phyloP scores from a whole-genome alignment of 2,888 invertebrate genomes.

The Trypoxylon attenuatum region DNA sequence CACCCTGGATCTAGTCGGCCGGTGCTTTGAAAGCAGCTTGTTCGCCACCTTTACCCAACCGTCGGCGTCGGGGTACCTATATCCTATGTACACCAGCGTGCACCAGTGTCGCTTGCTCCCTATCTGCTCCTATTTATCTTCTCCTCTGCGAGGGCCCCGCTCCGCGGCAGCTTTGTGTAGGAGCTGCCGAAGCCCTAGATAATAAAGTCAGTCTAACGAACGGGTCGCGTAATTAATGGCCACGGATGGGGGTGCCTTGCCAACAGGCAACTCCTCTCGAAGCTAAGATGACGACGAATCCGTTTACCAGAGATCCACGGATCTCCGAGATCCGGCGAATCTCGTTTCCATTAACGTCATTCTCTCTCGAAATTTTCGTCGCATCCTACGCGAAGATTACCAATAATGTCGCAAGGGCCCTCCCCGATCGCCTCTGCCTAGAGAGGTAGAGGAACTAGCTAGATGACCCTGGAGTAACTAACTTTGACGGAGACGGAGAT shows the following conservation, averaged over 20 bases:
- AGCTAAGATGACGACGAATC: slow-evolving; percentile 5
- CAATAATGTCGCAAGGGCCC: too few species aligned
- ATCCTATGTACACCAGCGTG: background rate
- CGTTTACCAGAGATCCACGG: slow-evolving; percentile 4
- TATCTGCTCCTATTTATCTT: background rate
- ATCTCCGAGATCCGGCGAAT: slow-evolving; percentile 8
- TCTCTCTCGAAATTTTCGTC: too few species aligned
- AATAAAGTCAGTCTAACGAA: background rate
- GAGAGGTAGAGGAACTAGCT: too few species aligned
- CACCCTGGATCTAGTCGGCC: slow-evolving; percentile 24
- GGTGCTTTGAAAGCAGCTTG: background rate
- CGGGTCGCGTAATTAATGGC: slow-evolving; percentile 42
- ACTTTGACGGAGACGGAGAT: too few species aligned
- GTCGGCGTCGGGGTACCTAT: background rate
- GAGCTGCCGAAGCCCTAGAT: background rate
- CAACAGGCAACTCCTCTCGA: background rate
- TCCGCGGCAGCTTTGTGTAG: background rate
- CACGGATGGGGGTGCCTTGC: background rate
- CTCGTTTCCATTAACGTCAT: slow-evolving; percentile 19
- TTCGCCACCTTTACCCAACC: background rate
- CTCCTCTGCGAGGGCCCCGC: background rate
- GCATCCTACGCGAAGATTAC: too few species aligned
- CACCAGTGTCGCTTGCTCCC: background rate
- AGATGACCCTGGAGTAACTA: too few species aligned
- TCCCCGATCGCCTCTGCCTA: background rate